Percentiles rank a stretch among this genome's conserved stretches.
These are phyloP conservation scores for Salminus brasiliensis DNA, from an alignment of 2,113 vertebrate genomes.

Conservation along the genomic window DNA sequence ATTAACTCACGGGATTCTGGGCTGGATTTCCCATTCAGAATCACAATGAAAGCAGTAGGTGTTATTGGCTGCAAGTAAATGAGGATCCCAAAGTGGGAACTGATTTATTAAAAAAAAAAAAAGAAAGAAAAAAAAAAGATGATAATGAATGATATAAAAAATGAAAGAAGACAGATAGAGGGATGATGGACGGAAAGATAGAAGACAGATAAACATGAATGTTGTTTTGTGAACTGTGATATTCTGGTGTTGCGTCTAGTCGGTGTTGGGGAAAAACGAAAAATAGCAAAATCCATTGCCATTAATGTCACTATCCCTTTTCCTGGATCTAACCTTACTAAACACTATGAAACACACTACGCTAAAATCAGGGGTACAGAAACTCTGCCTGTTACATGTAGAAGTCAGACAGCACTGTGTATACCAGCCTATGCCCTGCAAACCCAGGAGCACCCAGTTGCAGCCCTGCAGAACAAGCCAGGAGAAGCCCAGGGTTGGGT, in stretches of 20 bases:
- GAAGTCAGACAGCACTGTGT: neutral
- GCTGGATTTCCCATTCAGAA: neutral
- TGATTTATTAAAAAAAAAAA: neutral
- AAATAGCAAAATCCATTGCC: constrained; percentile 7
- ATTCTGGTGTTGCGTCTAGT: constrained; percentile 20
- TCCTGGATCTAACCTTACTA: neutral
- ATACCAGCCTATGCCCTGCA: neutral
- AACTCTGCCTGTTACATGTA: neutral
- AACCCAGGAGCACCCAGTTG: neutral
- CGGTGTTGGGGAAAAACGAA: neutral
- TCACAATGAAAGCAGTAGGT: neutral
- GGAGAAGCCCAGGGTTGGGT: neutral
- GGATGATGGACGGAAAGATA: neutral
- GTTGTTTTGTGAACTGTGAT: constrained; percentile 28
- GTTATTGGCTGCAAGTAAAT: neutral
- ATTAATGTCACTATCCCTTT: neutral
- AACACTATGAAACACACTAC: neutral
- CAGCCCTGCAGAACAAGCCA: neutral
- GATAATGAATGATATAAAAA: neutral
- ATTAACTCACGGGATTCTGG: neutral
- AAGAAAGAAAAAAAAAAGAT: neutral
- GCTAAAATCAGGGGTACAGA: neutral
- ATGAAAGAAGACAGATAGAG: neutral
- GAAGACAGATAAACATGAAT: constrained; percentile 22
- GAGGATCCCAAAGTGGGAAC: neutral